Conservation (phyloP, 2,797 vertebrate species). For the Antennarius maculatus region DNA sequence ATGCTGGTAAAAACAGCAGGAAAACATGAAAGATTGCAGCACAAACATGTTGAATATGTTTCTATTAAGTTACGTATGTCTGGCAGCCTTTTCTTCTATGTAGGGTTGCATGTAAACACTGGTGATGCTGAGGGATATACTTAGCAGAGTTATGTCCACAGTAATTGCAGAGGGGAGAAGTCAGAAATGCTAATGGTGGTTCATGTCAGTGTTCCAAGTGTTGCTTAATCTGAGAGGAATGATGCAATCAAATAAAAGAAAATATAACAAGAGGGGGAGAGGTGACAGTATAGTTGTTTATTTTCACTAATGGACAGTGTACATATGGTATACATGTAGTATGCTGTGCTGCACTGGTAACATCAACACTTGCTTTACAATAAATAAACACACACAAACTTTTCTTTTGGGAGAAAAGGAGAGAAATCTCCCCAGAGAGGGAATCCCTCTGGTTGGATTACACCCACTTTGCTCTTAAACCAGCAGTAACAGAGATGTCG, state of each 20-base stretch:
- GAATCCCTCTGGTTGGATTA: slow-evolving; percentile 22
- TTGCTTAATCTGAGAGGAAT: slow-evolving; percentile 8
- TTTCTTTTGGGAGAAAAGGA: slow-evolving; percentile 37
- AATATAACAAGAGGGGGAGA: slow-evolving; percentile 20
- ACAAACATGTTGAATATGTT: slow-evolving; percentile 55
- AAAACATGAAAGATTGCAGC: slow-evolving; percentile 64
- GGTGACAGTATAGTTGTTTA: slow-evolving; percentile 58
- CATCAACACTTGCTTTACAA: slow-evolving; percentile 66
- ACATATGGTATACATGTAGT: slow-evolving; percentile 71
- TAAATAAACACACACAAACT: slow-evolving; percentile 76
- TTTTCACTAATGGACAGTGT: slow-evolving; percentile 70
- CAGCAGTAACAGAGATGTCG: slow-evolving; percentile 26
- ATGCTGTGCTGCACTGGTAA: slow-evolving; percentile 63
- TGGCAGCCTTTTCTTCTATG: slow-evolving; percentile 25
- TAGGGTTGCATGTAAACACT: slow-evolving; percentile 51
- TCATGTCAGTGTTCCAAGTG: slow-evolving; percentile 1
- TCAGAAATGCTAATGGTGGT: slow-evolving; percentile 29
- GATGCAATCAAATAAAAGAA: slow-evolving; percentile 5
- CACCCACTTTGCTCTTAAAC: slow-evolving; percentile 33
- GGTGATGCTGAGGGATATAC: slow-evolving; percentile 38
- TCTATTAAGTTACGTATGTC: slow-evolving; percentile 35
- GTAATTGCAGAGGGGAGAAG: slow-evolving; percentile 42
- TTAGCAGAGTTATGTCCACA: slow-evolving; percentile 24
- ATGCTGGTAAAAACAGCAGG: slow-evolving; percentile 3
- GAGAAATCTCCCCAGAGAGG: slow-evolving; percentile 33